Percentiles rank a stretch among this genome's conserved stretches.
Evolutionary conservation across 1,140 invertebrate genomes (phyloP).

Genomic region (Mylabris phalerata): DNA sequence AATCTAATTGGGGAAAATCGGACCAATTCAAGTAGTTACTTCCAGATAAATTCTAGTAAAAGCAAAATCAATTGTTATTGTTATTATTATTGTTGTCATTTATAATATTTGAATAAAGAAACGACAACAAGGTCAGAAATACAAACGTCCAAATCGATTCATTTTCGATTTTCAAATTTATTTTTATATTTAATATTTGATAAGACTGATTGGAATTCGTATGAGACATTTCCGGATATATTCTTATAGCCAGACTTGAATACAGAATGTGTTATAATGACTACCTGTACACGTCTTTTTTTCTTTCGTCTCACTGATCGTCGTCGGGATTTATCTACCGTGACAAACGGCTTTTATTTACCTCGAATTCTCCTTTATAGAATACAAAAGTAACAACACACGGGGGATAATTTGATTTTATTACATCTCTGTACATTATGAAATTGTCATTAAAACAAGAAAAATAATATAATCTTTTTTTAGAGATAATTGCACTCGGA

Average conservation of each 20-base stretch:
- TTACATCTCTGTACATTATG: no score
- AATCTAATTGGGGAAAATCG: no score
- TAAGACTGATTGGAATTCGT: constrained; percentile 13
- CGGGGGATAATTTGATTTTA: no score
- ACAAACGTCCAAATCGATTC: constrained; percentile 11
- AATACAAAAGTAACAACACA: no score
- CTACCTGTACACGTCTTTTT: constrained; percentile 18
- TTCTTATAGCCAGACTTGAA: constrained; percentile 20
- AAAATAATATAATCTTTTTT: no score
- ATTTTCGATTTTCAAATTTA: constrained; percentile 1
- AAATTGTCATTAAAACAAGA: no score
- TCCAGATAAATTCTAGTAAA: no score
- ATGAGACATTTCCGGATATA: constrained; percentile 24
- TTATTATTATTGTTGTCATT: constrained; percentile 1
- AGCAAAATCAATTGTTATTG: neutral
- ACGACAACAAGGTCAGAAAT: constrained; percentile 18
- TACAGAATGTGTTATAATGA: constrained; percentile 24
- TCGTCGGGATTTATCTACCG: constrained; percentile 10
- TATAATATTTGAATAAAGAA: no score
- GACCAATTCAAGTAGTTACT: no score
- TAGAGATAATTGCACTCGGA: no score
- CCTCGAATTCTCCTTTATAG: no score
- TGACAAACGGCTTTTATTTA: constrained; percentile 13
- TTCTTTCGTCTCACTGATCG: neutral
- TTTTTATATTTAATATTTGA: neutral